Percentiles rank a stretch among this genome's conserved stretches.
phyloP scores from a whole-genome alignment of 2,888 invertebrate genomes.

The Eumerus sabulonum region DNA sequence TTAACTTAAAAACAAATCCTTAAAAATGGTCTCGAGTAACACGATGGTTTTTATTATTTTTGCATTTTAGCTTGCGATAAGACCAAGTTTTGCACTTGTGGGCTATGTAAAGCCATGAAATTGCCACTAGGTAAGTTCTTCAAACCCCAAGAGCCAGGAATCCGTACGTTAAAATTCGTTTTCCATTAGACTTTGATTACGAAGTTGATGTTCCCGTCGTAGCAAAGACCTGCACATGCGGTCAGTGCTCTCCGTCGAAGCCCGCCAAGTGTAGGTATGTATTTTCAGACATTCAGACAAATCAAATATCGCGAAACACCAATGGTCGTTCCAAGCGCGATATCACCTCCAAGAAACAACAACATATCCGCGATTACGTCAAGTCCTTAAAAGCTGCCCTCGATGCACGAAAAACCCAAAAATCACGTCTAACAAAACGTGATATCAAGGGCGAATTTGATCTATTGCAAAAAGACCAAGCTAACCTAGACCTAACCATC shows the following conservation, averaged over 20 bases:
- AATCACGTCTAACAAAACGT: conserved; percentile 72
- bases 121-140: neutral
- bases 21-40: neutral
- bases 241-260: conserved; percentile 69
- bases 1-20: neutral
- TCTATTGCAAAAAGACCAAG: conserved; percentile 74
- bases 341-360: conserved; percentile 7
- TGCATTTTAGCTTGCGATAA: conserved; percentile 14
- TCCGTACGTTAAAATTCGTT: neutral
- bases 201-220: conserved; percentile 9
- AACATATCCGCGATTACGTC: conserved; percentile 1
- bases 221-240: conserved; percentile 70
- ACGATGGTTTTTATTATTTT: no score
- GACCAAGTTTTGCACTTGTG: conserved; percentile 28
- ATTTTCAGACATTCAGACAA: conserved; percentile 49
- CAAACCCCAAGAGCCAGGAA: neutral
- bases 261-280: conserved; percentile 74
- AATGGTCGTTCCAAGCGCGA: conserved; percentile 44
- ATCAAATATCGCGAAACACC: conserved; percentile 15
- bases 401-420: conserved; percentile 31
- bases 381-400: conserved; percentile 66
- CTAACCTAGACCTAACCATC: conserved; percentile 73
- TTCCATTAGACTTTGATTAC: conserved; percentile 16
- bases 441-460: conserved; percentile 77
- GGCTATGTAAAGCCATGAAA: neutral